phyloP scores from a whole-genome alignment of 2,888 invertebrate species.

The Anorthoa munda region DNA sequence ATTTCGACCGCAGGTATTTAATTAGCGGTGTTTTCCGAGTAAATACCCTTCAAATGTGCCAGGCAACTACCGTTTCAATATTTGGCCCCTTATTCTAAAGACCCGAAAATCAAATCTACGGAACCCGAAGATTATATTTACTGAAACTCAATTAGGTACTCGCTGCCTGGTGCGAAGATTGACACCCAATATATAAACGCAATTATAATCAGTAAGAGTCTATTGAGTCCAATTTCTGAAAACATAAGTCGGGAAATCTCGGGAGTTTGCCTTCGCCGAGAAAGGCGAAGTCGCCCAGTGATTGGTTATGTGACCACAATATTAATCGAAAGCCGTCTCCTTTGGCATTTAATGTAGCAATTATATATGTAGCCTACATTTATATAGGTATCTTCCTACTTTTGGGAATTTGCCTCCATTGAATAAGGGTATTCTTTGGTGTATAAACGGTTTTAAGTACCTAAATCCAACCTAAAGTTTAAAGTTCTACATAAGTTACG shows the following conservation, averaged over 20 bases:
- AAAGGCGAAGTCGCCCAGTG: conserved; percentile 1
- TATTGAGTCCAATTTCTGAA: conserved; percentile 47
- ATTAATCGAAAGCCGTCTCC: conserved; percentile 33
- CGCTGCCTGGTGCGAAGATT: conserved; percentile 39
- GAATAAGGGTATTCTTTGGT: neutral
- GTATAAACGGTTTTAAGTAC: neutral
- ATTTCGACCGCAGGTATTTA: conserved; percentile 11
- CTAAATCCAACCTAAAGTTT: neutral
- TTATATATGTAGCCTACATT: neutral
- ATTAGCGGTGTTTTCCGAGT: neutral
- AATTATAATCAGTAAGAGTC: conserved; percentile 53
- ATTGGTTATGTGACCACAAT: conserved; percentile 51
- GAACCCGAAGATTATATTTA: conserved; percentile 31
- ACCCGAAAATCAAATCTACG: conserved; percentile 27
- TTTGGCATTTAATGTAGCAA: conserved; percentile 4
- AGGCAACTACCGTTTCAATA: conserved; percentile 30
- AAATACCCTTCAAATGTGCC: conserved; percentile 1
- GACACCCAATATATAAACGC: conserved; percentile 53
- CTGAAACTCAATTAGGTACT: conserved; percentile 39
- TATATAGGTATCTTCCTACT: neutral
- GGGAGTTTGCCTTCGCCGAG: conserved; percentile 14
- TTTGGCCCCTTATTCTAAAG: conserved; percentile 23
- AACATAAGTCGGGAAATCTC: conserved; percentile 34
- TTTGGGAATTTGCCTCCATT: neutral
- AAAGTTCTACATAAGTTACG: conserved; percentile 5